Evolutionary conservation across 2,113 vertebrate species (phyloP).

Genomic region (Misgurnus mizolepis): DNA sequence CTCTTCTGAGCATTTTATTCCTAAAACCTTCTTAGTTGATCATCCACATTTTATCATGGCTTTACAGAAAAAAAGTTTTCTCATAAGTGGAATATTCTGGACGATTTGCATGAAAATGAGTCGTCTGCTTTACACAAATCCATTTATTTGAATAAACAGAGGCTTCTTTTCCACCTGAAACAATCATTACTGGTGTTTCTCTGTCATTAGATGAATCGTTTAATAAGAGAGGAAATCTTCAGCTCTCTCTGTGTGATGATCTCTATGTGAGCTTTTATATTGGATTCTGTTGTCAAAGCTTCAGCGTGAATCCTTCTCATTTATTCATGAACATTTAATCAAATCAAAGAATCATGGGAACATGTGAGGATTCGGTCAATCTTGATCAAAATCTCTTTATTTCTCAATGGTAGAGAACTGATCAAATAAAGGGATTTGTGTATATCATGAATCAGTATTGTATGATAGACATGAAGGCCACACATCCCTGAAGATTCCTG

Average conservation of each 20-base stretch:
- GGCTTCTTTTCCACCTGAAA: background rate
- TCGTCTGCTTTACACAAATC: background rate
- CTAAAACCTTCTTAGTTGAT: too few relatives aligned
- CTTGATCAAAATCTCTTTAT: too few relatives aligned
- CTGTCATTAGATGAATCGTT: slow-evolving; percentile 46
- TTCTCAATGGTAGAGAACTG: too few relatives aligned
- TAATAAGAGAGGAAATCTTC: slow-evolving; percentile 31
- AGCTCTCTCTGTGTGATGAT: slow-evolving; percentile 3
- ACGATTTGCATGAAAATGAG: slow-evolving; percentile 16
- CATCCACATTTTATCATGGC: background rate
- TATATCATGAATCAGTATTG: too few relatives aligned
- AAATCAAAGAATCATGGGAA: too few relatives aligned
- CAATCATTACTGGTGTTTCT: slow-evolving; percentile 12
- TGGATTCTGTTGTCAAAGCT: slow-evolving; percentile 30
- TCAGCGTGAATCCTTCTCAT: slow-evolving; percentile 50
- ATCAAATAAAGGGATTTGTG: too few relatives aligned
- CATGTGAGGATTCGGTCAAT: too few relatives aligned
- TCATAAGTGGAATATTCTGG: slow-evolving; percentile 7
- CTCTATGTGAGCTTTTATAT: slow-evolving; percentile 45
- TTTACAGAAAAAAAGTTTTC: background rate
- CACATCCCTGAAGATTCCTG: too few relatives aligned
- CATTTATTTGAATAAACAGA: slow-evolving; percentile 2
- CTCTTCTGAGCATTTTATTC: too few relatives aligned
- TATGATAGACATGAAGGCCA: too few relatives aligned
- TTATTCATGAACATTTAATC: slow-evolving; percentile 33